Evolutionary conservation across 2,797 vertebrate species (phyloP), one percentile per base, ranked within the genome.

Genomic region (Enteromius afrohamiltoni): DNA sequence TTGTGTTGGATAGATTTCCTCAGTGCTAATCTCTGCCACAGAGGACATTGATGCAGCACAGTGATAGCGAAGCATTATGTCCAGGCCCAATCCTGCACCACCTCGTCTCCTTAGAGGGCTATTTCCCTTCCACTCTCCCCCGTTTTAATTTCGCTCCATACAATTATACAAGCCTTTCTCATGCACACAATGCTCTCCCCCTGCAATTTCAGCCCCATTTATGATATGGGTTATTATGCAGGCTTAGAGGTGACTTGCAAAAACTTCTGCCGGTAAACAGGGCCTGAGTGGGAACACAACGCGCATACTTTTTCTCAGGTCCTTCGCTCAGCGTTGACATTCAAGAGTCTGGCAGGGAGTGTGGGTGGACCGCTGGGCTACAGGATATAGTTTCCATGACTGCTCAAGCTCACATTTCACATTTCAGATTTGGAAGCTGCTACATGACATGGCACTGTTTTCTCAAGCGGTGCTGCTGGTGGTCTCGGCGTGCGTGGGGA

Each of bases 1-100:
- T 86, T 86, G 85, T 83, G 68, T 75, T 75, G 85, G 69, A 86
- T 79, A 83, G 76, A 68, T 83, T 83, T 83, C 76, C 85, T 83
- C 81, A 17, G 29, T 10, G 42, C 77, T 83, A 83, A 83, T 86
- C 77, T 83, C 51, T 60, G 45, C 79, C 74, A 82, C 37, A 58
- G 81, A 74, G 64, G 47, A 82, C 85, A 68, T 65, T 49, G 81
- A 83, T 79, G 65, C 81, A 69, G 51, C 42, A 17, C 62, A 23
- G n/a, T 42, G 85, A 83, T 86, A 76, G 85, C 60, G 40, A 51
- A 60, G 80, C 80, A 86, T 86, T 86, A 67, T 49, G 77, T 79
- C 64, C 85, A 42, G 64, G 60, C 64, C 77, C 85, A 60, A 75
- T 83, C 64, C 77, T 62, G 40, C 29, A 62, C 62, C 71, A 37